A percentile compares a stretch with the other conserved stretches of the same genome.
phyloP scores from a whole-genome alignment of 1,140 invertebrate genomes.

The Popillia japonica region DNA sequence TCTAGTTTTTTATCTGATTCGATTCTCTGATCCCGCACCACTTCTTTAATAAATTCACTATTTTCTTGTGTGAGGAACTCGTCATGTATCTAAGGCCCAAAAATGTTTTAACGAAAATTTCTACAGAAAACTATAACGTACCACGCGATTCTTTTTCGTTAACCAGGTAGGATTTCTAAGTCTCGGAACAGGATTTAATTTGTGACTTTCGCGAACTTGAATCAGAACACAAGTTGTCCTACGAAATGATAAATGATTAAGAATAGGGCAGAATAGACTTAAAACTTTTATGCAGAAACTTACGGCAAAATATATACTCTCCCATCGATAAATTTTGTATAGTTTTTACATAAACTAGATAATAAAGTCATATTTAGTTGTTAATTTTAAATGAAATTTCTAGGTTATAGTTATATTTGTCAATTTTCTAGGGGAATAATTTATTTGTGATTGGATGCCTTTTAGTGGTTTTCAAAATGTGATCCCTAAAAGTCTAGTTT shows the following conservation, averaged over 20 bases:
- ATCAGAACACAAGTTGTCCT: slow-evolving; percentile 42
- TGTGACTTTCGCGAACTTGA: slow-evolving; percentile 51
- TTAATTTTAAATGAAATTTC: neutral
- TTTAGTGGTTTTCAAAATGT: neutral
- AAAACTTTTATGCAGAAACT: neutral
- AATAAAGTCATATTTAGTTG: slow-evolving; percentile 24
- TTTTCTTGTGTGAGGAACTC: slow-evolving; percentile 83
- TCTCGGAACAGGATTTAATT: slow-evolving; percentile 59
- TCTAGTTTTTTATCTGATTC: slow-evolving; percentile 61
- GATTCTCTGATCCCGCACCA: slow-evolving; percentile 69
- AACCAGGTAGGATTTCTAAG: slow-evolving; percentile 68
- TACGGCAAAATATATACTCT: neutral
- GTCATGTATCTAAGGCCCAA: slow-evolving; percentile 66
- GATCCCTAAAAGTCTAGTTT: neutral
- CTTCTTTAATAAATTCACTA: slow-evolving; percentile 81
- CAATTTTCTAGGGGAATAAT: too few species aligned
- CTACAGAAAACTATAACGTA: slow-evolving; percentile 59
- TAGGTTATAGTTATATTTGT: slow-evolving; percentile 25
- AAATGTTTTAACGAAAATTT: slow-evolving; percentile 41
- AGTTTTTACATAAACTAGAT: slow-evolving; percentile 42
- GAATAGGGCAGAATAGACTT: too few species aligned
- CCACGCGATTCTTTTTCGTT: slow-evolving; percentile 62
- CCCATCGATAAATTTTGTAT: slow-evolving; percentile 38
- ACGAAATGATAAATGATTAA: neutral
- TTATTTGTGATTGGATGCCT: neutral